These are phyloP conservation scores for Druceiella hillmani DNA, from an alignment of 2,888 invertebrate species.

Conservation along the genomic window DNA sequence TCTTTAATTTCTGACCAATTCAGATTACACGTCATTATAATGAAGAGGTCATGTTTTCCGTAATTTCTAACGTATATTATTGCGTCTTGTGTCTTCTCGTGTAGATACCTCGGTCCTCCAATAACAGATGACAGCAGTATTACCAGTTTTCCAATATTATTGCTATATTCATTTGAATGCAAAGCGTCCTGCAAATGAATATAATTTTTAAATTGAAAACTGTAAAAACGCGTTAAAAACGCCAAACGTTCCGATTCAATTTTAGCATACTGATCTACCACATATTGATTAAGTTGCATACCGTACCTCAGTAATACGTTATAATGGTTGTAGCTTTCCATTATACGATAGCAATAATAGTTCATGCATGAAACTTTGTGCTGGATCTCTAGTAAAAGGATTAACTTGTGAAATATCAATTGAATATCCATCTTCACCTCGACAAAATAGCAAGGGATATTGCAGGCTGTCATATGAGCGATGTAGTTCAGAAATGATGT, in stretches of 20 bases:
- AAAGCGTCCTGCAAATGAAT: constrained; percentile 14
- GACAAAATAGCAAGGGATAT: constrained; percentile 27
- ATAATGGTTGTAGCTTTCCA: constrained; percentile 3
- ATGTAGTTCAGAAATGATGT: constrained; percentile 15
- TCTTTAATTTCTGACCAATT: not conserved
- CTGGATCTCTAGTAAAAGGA: constrained; percentile 8
- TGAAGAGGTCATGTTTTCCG: not conserved
- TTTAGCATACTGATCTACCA: too few species aligned
- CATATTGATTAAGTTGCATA: constrained; percentile 10
- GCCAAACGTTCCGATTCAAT: constrained; percentile 16
- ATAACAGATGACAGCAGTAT: constrained; percentile 24
- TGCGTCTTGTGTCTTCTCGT: constrained; percentile 26
- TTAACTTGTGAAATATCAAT: constrained; percentile 21
- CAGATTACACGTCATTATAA: too few species aligned
- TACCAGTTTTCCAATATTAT: constrained; percentile 14
- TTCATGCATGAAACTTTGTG: constrained; percentile 4
- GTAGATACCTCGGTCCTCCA: constrained; percentile 26
- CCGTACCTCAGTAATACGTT: constrained; percentile 5
- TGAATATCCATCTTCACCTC: constrained; percentile 21
- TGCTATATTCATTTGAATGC: constrained; percentile 8
- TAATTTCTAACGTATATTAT: constrained; percentile 22
- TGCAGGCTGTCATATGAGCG: constrained; percentile 22
- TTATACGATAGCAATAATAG: constrained; percentile 7
- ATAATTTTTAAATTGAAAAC: constrained; percentile 13
- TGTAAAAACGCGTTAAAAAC: too few species aligned